Percentiles rank a stretch among this genome's conserved stretches.
These are phyloP conservation scores for Ctenicera cuprea DNA, from an alignment of 2,888 invertebrate species.

Conservation along the genomic window DNA sequence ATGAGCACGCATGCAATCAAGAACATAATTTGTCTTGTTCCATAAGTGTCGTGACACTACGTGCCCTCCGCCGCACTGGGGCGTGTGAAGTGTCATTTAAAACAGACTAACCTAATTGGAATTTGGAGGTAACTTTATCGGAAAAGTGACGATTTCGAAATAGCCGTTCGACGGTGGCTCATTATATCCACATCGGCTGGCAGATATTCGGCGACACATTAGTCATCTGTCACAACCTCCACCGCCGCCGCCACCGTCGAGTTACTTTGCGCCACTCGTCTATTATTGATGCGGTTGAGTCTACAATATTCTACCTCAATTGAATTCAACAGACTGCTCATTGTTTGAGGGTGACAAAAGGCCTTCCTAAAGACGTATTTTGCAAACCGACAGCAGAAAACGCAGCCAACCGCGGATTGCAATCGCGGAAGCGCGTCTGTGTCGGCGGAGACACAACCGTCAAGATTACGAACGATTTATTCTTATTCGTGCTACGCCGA, in stretches of 20 bases:
- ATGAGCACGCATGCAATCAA: constrained; percentile 61
- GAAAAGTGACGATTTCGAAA: constrained; percentile 54
- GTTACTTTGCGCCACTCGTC: constrained; percentile 20
- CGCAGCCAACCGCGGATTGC: constrained; percentile 48
- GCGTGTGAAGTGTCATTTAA: constrained; percentile 65
- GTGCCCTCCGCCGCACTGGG: constrained; percentile 52
- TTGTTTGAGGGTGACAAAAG: constrained; percentile 52
- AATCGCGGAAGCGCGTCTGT: constrained; percentile 44
- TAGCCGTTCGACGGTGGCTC: constrained; percentile 47
- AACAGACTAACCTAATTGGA: constrained; percentile 61
- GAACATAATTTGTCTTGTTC: constrained; percentile 64
- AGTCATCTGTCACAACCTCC: constrained; percentile 41
- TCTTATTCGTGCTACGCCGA: constrained; percentile 57
- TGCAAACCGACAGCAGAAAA: constrained; percentile 43
- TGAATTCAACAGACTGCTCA: constrained; percentile 38
- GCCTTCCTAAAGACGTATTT: constrained; percentile 48
- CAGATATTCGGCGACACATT: constrained; percentile 51
- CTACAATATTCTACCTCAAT: constrained; percentile 27
- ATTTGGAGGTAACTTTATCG: constrained; percentile 54
- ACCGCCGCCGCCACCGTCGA: constrained; percentile 10
- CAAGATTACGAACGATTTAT: constrained; percentile 58
- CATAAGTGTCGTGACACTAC: constrained; percentile 59
- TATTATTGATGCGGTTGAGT: constrained; percentile 25
- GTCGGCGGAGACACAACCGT: constrained; percentile 44
- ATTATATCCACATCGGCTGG: constrained; percentile 47